Percentiles rank a stretch among this genome's conserved stretches.
phyloP scores from a whole-genome alignment of 2,113 vertebrate genomes.

The Agapornis roseicollis region DNA sequence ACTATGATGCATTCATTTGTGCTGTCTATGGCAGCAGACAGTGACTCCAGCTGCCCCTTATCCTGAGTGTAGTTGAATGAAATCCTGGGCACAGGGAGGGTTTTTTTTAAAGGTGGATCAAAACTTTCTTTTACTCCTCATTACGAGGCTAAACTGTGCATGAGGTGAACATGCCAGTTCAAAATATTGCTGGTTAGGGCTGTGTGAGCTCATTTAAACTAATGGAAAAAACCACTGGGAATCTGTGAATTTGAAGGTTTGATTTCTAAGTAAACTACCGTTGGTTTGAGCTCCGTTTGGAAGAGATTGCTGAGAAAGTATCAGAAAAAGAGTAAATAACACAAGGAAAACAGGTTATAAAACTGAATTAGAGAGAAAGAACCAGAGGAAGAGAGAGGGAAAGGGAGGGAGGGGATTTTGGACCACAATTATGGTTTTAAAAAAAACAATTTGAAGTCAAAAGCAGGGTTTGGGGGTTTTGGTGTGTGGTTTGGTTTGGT shows the following conservation, averaged over 20 bases:
- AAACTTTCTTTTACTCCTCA: background rate
- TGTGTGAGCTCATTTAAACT: background rate
- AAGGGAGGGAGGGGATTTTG: background rate
- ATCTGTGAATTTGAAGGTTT: background rate
- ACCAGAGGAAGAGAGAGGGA: background rate
- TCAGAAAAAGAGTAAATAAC: background rate
- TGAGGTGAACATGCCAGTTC: background rate
- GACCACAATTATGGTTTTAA: background rate
- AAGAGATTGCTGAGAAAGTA: background rate
- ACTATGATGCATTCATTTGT: background rate
- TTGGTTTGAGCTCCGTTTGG: background rate
- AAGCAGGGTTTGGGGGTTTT: background rate
- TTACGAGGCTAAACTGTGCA: background rate
- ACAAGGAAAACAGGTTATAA: background rate
- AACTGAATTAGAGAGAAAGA: background rate
- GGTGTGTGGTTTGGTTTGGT: background rate
- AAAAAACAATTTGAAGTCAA: background rate
- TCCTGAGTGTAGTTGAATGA: background rate
- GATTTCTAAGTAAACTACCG: background rate
- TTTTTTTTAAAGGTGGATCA: background rate
- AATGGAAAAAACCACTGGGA: background rate
- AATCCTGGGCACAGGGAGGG: fast-evolving
- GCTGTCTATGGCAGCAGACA: background rate
- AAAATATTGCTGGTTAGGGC: background rate
- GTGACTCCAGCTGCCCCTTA: background rate